phyloP scores from a whole-genome alignment of 2,113 vertebrate genomes.

The Nerophis ophidion region DNA sequence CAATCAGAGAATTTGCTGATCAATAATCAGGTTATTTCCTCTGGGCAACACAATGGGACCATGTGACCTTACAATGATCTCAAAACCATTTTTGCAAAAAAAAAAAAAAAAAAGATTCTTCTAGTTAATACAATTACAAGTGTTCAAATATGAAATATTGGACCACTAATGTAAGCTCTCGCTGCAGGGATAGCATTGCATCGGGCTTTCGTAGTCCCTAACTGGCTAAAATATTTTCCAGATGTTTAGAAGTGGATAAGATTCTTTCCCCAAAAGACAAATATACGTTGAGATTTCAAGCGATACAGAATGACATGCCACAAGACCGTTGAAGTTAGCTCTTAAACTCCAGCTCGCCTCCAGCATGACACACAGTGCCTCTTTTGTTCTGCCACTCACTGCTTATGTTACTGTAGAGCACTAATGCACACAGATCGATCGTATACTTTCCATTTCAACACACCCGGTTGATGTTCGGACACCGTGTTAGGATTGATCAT shows the following conservation, averaged over 20 bases:
- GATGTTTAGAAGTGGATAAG: conserved; percentile 43
- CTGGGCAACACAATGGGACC: too few species aligned
- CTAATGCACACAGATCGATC: conserved; percentile 69
- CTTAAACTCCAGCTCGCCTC: conserved; percentile 37
- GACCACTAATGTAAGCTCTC: conserved; percentile 31
- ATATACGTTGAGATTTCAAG: conserved; percentile 48
- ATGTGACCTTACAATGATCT: neutral
- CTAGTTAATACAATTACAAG: conserved; percentile 3
- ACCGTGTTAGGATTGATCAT: conserved; percentile 58
- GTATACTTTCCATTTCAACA: conserved; percentile 71
- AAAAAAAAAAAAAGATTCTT: neutral
- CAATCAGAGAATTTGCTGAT: conserved; percentile 1
- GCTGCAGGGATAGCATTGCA: conserved; percentile 34
- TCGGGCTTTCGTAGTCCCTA: conserved; percentile 29
- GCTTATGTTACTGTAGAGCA: conserved; percentile 61
- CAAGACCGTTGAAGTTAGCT: conserved; percentile 41
- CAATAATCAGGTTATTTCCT: neutral
- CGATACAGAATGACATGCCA: conserved; percentile 62
- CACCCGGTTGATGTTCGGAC: conserved; percentile 50
- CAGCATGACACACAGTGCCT: conserved; percentile 45
- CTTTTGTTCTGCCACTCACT: conserved; percentile 64
- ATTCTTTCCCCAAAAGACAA: conserved; percentile 49
- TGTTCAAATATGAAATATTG: conserved; percentile 3
- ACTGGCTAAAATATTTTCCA: conserved; percentile 45
- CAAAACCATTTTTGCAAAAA: neutral